phyloP scores from a whole-genome alignment of 2,888 invertebrate species.

The Acleris literana region DNA sequence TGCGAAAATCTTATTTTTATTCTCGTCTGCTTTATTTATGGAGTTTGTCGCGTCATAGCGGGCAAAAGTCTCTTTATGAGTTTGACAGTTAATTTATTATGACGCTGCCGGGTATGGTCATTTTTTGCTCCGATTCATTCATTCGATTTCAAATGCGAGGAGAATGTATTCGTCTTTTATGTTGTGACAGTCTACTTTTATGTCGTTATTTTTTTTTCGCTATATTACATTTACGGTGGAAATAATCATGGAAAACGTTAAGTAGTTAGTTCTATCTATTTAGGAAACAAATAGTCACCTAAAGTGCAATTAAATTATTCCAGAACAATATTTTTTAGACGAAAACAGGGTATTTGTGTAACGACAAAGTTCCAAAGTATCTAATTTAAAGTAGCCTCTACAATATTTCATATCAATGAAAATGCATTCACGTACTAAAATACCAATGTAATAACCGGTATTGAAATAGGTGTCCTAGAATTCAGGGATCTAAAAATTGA shows the following conservation, averaged over 20 bases:
- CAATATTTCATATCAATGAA: not conserved
- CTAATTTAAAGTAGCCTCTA: no score
- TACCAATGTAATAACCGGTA: conserved; percentile 4
- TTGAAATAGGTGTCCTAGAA: conserved; percentile 23
- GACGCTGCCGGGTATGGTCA: conserved; percentile 53
- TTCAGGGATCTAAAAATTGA: conserved; percentile 27
- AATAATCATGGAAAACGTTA: no score
- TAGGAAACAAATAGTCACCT: no score
- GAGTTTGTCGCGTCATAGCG: conserved; percentile 40
- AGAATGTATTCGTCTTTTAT: not conserved
- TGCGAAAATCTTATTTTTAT: conserved; percentile 76
- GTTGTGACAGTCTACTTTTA: not conserved
- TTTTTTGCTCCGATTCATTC: conserved; percentile 57
- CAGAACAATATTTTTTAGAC: no score
- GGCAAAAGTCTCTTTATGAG: conserved; percentile 54
- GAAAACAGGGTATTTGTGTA: no score
- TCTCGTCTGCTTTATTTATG: conserved; percentile 29
- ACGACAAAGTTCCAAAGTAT: no score
- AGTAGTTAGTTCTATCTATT: no score
- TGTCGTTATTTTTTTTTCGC: no score
- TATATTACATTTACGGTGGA: no score
- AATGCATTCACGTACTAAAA: not conserved
- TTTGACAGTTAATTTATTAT: conserved; percentile 66
- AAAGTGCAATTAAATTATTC: no score
- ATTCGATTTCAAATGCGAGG: conserved; percentile 37